Conservation (phyloP, 2,888 invertebrate species). For the Polymixis flavicincta region DNA sequence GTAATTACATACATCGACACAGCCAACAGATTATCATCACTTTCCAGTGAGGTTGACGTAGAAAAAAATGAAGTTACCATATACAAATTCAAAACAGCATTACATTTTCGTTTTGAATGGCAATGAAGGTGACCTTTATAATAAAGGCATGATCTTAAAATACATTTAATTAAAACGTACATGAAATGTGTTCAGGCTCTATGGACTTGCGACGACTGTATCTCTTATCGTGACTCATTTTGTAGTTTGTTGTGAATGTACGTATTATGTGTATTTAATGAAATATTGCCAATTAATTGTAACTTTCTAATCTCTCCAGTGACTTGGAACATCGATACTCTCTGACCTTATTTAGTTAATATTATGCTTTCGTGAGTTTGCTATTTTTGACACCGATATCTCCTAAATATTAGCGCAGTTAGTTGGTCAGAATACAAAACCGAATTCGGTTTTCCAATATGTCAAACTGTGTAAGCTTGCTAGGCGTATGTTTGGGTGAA, state of each 20-base stretch:
- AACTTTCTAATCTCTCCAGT: conserved; percentile 84
- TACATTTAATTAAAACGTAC: conserved; percentile 51
- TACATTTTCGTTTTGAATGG: conserved; percentile 40
- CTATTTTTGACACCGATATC: conserved; percentile 61
- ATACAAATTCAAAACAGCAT: conserved; percentile 15
- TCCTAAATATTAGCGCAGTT: conserved; percentile 46
- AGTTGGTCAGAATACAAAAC: conserved; percentile 64
- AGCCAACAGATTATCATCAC: conserved; percentile 68
- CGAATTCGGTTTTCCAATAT: conserved; percentile 83
- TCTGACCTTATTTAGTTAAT: conserved; percentile 74
- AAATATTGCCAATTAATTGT: conserved; percentile 84
- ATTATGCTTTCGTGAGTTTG: conserved; percentile 66
- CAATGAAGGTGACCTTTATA: conserved; percentile 38
- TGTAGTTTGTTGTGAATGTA: conserved; percentile 90
- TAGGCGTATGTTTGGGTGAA: conserved; percentile 89
- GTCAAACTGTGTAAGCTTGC: conserved; percentile 77
- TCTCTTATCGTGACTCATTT: conserved; percentile 87
- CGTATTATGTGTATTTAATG: conserved; percentile 89
- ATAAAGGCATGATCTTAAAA: conserved; percentile 32
- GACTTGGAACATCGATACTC: conserved; percentile 87
- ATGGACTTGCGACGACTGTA: conserved; percentile 90
- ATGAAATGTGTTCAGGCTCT: conserved; percentile 73
- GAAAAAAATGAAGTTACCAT: conserved; percentile 15
- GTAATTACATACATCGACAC: not conserved
- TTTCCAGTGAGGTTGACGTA: conserved; percentile 49